Conservation (phyloP, 2,113 vertebrate genomes). For the Poeciliopsis turrubarensis region DNA sequence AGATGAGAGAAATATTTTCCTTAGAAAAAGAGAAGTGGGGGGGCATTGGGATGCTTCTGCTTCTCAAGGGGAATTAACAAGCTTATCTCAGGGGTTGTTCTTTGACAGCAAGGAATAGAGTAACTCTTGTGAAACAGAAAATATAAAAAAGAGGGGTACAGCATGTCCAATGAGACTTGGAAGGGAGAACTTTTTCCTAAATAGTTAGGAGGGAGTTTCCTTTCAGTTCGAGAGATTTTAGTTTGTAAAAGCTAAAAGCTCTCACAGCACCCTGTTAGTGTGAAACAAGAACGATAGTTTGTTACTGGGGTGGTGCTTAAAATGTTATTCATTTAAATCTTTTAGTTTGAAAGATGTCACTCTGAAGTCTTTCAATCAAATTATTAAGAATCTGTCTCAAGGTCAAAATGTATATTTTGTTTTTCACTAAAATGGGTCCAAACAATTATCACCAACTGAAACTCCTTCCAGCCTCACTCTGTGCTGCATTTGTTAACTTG, state of each 20-base stretch:
- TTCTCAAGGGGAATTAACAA: slow-evolving; percentile 66
- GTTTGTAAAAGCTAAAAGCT: too few species aligned
- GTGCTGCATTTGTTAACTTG: not conserved
- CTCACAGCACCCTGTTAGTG: too few species aligned
- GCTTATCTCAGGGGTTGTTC: slow-evolving; percentile 55
- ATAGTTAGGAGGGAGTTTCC: slow-evolving; percentile 5
- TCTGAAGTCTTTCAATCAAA: not conserved
- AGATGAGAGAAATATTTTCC: slow-evolving; percentile 39
- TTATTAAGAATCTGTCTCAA: not conserved
- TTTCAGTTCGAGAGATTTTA: not conserved
- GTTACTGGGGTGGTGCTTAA: too few species aligned
- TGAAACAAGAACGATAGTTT: too few species aligned
- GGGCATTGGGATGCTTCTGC: slow-evolving; percentile 46
- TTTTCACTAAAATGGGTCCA: not conserved
- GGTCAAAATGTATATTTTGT: not conserved
- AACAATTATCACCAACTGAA: not conserved
- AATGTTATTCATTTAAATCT: too few species aligned
- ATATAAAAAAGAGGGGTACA: slow-evolving; percentile 47
- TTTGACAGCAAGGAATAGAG: slow-evolving; percentile 67
- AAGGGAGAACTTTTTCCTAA: slow-evolving; percentile 39
- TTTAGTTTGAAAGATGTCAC: not conserved
- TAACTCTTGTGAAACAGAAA: slow-evolving; percentile 48
- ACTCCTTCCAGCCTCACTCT: not conserved
- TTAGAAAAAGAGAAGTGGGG: slow-evolving; percentile 45
- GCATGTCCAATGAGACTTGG: slow-evolving; percentile 62